A percentile compares a stretch with the other conserved stretches of the same genome.
phyloP scores from a whole-genome alignment of 92 coral and sea anemone genomes.

The Scolanthus callimorphus region DNA sequence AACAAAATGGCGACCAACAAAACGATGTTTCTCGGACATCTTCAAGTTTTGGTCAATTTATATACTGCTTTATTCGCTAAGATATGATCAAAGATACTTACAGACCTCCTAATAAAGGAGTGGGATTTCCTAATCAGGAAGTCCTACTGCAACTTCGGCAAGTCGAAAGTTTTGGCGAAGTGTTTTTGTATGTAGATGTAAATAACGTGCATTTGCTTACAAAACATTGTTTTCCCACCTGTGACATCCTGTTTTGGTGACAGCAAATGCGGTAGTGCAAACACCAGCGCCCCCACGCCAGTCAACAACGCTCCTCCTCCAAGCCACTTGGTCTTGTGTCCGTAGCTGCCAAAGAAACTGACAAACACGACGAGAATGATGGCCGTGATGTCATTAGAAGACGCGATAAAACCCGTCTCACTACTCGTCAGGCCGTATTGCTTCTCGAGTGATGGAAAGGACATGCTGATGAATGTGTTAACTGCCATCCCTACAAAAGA shows the following conservation, averaged over 20 bases:
- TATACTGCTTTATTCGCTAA: not conserved
- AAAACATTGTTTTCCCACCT: slow-evolving; percentile 1
- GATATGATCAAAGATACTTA: no score
- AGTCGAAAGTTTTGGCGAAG: no score
- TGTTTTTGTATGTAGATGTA: no score
- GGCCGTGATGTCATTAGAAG: slow-evolving; percentile 41
- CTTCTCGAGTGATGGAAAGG: slow-evolving; percentile 39
- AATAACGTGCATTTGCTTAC: no score
- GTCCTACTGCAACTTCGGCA: no score
- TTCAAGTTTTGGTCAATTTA: no score
- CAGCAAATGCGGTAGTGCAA: slow-evolving; percentile 13
- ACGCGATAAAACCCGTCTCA: slow-evolving; percentile 23
- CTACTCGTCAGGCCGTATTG: slow-evolving; percentile 26
- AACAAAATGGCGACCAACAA: no score
- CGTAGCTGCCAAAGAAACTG: slow-evolving; percentile 39
- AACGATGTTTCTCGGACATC: no score
- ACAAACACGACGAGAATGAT: slow-evolving; percentile 22
- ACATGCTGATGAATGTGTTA: slow-evolving; percentile 23
- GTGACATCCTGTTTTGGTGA: slow-evolving; percentile 4
- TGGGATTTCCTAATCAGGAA: no score
- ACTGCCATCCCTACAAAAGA: slow-evolving; percentile 28
- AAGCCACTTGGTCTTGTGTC: slow-evolving; percentile 49
- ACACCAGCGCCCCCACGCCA: slow-evolving; percentile 20
- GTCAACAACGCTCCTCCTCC: slow-evolving; percentile 31
- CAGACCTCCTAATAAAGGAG: no score